Percentiles rank a stretch among this genome's conserved stretches.
Conservation (phyloP, 2,888 invertebrate genomes). For the Xanthia togata region DNA sequence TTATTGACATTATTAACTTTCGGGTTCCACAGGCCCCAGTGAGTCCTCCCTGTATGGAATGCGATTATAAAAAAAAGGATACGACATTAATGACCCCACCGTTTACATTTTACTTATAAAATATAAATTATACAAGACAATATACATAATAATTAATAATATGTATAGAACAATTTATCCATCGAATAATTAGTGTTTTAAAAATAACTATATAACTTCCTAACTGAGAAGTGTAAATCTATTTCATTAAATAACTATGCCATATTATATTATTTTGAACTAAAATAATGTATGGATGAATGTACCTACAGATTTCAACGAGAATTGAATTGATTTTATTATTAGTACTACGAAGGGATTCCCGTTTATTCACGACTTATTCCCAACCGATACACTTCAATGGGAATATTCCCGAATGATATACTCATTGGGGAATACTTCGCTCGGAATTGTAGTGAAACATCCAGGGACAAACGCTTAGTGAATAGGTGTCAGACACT, state of each 20-base stretch:
- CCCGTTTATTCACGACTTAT: conserved; percentile 11
- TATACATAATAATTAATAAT: conserved; percentile 78
- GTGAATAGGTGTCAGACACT: conserved; percentile 18
- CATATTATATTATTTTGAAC: conserved; percentile 76
- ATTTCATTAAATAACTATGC: conserved; percentile 76
- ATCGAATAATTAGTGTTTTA: conserved; percentile 78
- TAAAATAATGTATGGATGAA: conserved; percentile 72
- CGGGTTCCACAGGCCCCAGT: conserved; percentile 64
- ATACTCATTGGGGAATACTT: conserved; percentile 4
- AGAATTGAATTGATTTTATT: conserved; percentile 54
- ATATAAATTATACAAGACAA: conserved; percentile 80
- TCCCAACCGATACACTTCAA: conserved; percentile 16
- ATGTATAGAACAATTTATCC: conserved; percentile 78
- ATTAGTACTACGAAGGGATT: conserved; percentile 41
- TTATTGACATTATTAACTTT: conserved; percentile 56
- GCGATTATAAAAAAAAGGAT: conserved; percentile 73
- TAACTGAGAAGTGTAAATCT: conserved; percentile 82
- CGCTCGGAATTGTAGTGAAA: conserved; percentile 34
- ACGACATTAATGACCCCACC: conserved; percentile 70
- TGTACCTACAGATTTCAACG: conserved; percentile 64
- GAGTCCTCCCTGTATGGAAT: conserved; percentile 78
- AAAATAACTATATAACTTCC: conserved; percentile 78
- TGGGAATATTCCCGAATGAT: conserved; percentile 4
- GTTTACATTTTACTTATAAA: conserved; percentile 80
- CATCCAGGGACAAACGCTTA: conserved; percentile 2